These are phyloP conservation scores for Craseonycteris thonglongyai DNA, from an alignment of 2,113 vertebrate species.

Conservation along the genomic window DNA sequence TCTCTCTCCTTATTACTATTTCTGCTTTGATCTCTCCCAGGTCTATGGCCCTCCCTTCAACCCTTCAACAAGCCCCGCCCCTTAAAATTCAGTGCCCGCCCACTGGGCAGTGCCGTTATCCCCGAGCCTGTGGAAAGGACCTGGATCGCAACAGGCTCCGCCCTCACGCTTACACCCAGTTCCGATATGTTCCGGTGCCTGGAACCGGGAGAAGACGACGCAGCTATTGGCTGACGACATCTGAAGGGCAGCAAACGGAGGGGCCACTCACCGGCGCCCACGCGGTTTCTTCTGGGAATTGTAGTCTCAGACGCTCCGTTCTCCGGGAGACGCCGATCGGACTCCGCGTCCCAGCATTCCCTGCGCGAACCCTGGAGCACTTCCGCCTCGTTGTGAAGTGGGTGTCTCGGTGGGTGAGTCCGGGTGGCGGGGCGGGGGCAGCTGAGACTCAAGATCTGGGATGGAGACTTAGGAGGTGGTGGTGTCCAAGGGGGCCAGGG, in stretches of 20 bases:
- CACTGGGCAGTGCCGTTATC: background rate
- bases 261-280: background rate
- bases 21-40: background rate
- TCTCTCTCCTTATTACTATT: background rate
- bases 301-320: background rate
- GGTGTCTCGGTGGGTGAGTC: conserved; percentile 72
- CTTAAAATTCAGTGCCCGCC: background rate
- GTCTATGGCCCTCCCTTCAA: accelerated
- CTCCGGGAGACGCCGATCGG: conserved; percentile 28
- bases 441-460: conserved; percentile 33
- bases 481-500: conserved; percentile 22
- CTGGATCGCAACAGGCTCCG: background rate
- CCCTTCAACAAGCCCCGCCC: background rate
- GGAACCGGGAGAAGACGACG: background rate
- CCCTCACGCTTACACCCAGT: background rate
- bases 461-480: conserved; percentile 45
- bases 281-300: conserved; percentile 52
- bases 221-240: conserved; percentile 10
- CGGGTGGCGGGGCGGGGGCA: conserved; percentile 63
- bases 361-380: conserved; percentile 48
- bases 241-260: background rate
- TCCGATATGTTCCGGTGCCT: conserved; percentile 20
- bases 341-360: conserved; percentile 66
- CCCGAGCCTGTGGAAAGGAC: background rate
- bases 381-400: conserved; percentile 72